Evolutionary conservation across 64 coral and sea anemone species (phyloP), one percentile per base, ranked within the genome.

Genomic region (Stylophora pistillata): DNA sequence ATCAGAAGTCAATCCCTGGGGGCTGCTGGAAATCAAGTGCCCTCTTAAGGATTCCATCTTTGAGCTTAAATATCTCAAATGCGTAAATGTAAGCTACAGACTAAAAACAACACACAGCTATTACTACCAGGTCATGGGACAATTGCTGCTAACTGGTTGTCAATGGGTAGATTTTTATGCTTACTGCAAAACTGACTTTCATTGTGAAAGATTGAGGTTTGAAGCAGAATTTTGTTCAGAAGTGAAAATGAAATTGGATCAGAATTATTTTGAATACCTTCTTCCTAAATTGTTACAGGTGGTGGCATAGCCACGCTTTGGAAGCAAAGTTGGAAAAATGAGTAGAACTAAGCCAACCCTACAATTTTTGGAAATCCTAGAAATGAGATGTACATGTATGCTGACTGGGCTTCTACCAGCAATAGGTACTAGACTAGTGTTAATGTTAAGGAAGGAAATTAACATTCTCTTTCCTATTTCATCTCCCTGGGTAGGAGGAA

Each of bases 221-320:
- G 78, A 81, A 60, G 21, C 11, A 17, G 53, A 23, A 30, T 90
- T 90, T 47, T 79, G 80, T 60, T 13, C 63, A 72, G 56, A 53
- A 52, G 81, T 89, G 88, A 89, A 89, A 62, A 66, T 69, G 56
- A 90, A 89, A 72, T 78, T 78, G 53, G 87, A 89, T 78, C 31
- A 47, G 47, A 78, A 65, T 89, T 78, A 89, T 72, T 89, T 78
- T 78, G 87, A 89, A 30, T 31, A 78, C 65, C 77, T 89, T 9
- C 54, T 88, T 34, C 74, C 87, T 78, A 72, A 64, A 89, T 33
- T 89, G 31, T 78, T 89, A 87, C 73, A 75, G n/a, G 33, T 71
- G 74, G 87, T 47, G 23, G 72, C 71, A 29, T 73, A 73, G 15
- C 26, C 71, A 30, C 26, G 26, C 28, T 31, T 73, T 5, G 28